A percentile compares a stretch with the other conserved stretches of the same genome.
These are phyloP conservation scores for Archegozetes longisetosus DNA, from an alignment of 1,140 invertebrate genomes.

Conservation along the genomic window DNA sequence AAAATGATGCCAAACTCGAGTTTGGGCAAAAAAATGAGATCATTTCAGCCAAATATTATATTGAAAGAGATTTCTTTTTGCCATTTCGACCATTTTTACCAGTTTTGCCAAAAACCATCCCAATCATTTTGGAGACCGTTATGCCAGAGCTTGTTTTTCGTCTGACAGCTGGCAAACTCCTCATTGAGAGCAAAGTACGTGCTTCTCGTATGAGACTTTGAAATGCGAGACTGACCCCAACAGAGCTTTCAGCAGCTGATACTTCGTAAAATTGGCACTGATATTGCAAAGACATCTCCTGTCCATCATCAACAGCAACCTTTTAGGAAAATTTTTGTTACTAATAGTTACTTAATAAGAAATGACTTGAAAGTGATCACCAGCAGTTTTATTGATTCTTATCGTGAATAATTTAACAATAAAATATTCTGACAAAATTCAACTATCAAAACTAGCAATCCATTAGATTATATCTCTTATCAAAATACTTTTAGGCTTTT, in stretches of 20 bases:
- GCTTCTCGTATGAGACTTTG: conserved; percentile 50
- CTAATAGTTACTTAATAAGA: neutral
- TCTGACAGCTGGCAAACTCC: conserved; percentile 43
- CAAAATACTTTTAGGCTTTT: too few species aligned
- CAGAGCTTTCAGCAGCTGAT: conserved; percentile 59
- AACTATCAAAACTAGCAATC: too few species aligned
- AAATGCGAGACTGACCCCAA: conserved; percentile 58
- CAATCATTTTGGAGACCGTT: conserved; percentile 57
- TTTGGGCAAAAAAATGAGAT: too few species aligned
- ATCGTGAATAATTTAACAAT: neutral
- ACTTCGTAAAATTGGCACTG: conserved; percentile 72
- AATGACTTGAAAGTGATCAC: conserved; percentile 1
- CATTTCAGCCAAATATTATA: too few species aligned
- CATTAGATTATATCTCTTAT: too few species aligned
- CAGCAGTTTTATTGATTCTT: neutral
- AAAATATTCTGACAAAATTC: too few species aligned
- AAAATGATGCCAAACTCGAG: too few species aligned
- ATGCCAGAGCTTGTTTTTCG: conserved; percentile 54
- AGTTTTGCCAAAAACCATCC: conserved; percentile 58
- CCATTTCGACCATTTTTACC: conserved; percentile 25
- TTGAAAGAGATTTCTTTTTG: conserved; percentile 13
- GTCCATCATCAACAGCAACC: conserved; percentile 49
- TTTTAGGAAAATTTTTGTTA: neutral
- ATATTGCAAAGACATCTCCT: conserved; percentile 54
- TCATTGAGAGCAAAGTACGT: conserved; percentile 34